phyloP scores from a whole-genome alignment of 2,888 invertebrate genomes.

The Coremacera marginata region DNA sequence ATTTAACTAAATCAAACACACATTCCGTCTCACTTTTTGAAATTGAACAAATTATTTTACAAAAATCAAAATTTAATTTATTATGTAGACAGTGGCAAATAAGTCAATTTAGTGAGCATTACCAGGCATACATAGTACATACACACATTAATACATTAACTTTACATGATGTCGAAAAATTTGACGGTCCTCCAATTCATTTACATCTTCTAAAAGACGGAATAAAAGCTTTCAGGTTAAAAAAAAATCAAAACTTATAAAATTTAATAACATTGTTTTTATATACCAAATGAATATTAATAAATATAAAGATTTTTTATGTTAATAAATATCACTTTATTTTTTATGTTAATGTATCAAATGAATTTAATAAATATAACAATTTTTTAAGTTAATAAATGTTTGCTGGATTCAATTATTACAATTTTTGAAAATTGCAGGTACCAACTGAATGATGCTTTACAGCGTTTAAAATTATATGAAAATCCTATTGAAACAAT shows the following conservation, averaged over 20 bases:
- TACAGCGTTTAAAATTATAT: background rate
- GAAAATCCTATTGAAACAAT: constrained; percentile 20
- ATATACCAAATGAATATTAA: too few relatives aligned
- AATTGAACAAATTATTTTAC: constrained; percentile 30
- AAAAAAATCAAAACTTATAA: constrained; percentile 5
- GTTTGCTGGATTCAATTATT: too few relatives aligned
- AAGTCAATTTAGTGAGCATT: constrained; percentile 16
- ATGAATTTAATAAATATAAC: too few relatives aligned
- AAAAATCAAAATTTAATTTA: constrained; percentile 29
- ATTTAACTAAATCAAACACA: constrained; percentile 37
- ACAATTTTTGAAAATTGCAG: too few relatives aligned
- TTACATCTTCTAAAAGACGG: constrained; percentile 31
- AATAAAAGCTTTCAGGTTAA: constrained; percentile 36
- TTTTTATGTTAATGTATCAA: too few relatives aligned
- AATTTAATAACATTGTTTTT: too few relatives aligned
- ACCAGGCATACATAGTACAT: background rate
- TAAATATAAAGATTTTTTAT: too few relatives aligned
- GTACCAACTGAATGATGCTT: too few relatives aligned
- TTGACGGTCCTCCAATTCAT: constrained; percentile 37
- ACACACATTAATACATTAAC: too few relatives aligned
- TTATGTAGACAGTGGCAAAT: constrained; percentile 32
- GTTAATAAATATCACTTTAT: too few relatives aligned
- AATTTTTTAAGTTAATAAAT: too few relatives aligned
- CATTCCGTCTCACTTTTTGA: constrained; percentile 33
- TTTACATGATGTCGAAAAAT: constrained; percentile 27